These are phyloP conservation scores for Onychomys torridus DNA, from an alignment of 2,797 vertebrate genomes.

Conservation along the genomic window DNA sequence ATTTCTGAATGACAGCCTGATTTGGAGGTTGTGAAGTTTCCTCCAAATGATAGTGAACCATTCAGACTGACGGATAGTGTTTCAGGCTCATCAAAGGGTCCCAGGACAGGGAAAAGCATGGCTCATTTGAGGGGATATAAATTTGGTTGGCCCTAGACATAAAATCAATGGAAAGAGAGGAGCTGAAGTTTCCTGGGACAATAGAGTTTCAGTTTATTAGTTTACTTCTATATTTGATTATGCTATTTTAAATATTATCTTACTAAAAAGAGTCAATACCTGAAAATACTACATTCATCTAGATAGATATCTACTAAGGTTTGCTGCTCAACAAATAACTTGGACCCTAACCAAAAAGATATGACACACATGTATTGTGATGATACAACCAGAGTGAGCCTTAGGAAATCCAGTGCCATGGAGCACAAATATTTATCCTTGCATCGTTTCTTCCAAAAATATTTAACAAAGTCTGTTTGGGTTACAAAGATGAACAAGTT, in stretches of 20 bases:
- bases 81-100: background rate
- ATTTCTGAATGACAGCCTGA: background rate
- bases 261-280: slow-evolving; percentile 1
- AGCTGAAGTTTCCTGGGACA: background rate
- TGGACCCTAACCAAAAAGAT: slow-evolving; percentile 29
- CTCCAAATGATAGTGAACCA: background rate
- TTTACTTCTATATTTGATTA: background rate
- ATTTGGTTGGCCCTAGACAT: background rate
- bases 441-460: slow-evolving; percentile 10
- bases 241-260: background rate
- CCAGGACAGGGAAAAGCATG: background rate
- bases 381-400: background rate
- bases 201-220: background rate
- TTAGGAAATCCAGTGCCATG: background rate
- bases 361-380: background rate
- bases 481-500: background rate
- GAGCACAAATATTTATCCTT: background rate
- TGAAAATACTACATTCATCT: slow-evolving; percentile 19
- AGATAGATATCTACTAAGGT: slow-evolving; percentile 37
- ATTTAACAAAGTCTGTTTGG: slow-evolving; percentile 1
- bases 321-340: background rate
- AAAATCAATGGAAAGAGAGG: background rate
- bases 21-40: background rate
- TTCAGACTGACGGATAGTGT: background rate
- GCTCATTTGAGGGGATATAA: background rate